Evolutionary conservation across 2,888 invertebrate genomes (phyloP).

Genomic region (Cephus nigrinus): DNA sequence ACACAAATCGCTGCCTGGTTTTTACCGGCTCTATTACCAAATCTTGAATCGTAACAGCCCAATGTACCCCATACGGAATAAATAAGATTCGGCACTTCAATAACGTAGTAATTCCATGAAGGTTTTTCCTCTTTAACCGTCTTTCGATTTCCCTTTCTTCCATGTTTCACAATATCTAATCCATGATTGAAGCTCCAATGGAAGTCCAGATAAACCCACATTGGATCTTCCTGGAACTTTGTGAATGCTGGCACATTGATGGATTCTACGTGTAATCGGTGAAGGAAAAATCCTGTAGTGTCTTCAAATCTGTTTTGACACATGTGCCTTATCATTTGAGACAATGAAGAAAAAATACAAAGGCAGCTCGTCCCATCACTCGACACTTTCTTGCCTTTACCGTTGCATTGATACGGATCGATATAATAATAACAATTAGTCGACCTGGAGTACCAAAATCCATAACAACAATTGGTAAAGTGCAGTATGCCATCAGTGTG

Average conservation of each 20-base stretch:
- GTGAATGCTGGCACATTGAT: conserved; percentile 41
- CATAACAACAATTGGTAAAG: conserved; percentile 61
- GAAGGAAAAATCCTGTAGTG: conserved; percentile 60
- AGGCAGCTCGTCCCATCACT: conserved; percentile 48
- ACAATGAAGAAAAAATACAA: conserved; percentile 48
- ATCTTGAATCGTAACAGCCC: conserved; percentile 51
- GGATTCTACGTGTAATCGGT: conserved; percentile 55
- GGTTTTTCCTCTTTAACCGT: conserved; percentile 3
- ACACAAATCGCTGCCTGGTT: conserved; percentile 57
- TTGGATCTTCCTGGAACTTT: conserved; percentile 55
- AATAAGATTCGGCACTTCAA: conserved; percentile 54
- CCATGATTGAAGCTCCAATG: conserved; percentile 56
- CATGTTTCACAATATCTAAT: conserved; percentile 12
- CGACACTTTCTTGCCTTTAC: conserved; percentile 38
- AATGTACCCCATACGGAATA: conserved; percentile 61
- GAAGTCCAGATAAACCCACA: conserved; percentile 61
- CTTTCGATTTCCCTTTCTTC: conserved; percentile 10
- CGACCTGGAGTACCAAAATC: conserved; percentile 57
- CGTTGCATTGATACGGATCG: conserved; percentile 57
- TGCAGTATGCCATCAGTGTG: conserved; percentile 53
- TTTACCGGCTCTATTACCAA: conserved; percentile 49
- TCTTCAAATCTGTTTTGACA: conserved; percentile 44
- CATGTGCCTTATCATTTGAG: conserved; percentile 55
- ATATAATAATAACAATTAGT: conserved; percentile 57
- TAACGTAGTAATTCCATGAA: conserved; percentile 54